These are phyloP conservation scores for Recurvirostra avosetta DNA, from an alignment of 2,113 vertebrate species.

Conservation along the genomic window DNA sequence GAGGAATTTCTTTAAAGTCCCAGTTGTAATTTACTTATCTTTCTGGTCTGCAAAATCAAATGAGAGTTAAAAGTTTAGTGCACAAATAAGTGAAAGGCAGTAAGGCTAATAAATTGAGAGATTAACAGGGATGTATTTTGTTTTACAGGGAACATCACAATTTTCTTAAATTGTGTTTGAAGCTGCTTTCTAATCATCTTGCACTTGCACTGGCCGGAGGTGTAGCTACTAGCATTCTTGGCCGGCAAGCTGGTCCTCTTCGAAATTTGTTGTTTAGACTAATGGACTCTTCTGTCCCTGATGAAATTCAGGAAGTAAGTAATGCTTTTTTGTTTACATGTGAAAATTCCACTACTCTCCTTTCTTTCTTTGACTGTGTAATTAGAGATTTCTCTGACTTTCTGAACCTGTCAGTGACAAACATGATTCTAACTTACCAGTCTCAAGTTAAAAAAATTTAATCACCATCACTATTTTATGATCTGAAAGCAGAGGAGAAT, in stretches of 20 bases:
- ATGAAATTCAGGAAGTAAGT: constrained; percentile 96
- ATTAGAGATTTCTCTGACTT: background rate
- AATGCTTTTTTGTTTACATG: background rate
- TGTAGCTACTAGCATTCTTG: constrained; percentile 96
- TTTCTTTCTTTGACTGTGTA: background rate
- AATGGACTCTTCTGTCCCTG: constrained; percentile 97
- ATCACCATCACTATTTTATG: background rate
- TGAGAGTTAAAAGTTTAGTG: background rate
- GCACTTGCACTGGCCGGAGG: constrained; percentile 94
- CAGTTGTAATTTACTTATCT: background rate
- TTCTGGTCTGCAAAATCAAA: background rate
- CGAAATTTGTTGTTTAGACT: constrained; percentile 93
- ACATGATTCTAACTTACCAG: accelerated
- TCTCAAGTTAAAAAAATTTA: background rate
- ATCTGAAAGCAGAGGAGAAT: background rate
- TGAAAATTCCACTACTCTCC: background rate
- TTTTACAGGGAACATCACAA: constrained; percentile 90
- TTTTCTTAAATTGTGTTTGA: constrained; percentile 94
- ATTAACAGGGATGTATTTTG: background rate
- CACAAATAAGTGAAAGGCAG: background rate
- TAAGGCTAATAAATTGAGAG: background rate
- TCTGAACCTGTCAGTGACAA: background rate
- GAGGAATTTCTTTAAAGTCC: background rate
- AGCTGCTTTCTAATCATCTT: constrained; percentile 94
- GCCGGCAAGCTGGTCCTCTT: constrained; percentile 91